phyloP scores from a whole-genome alignment of 92 coral and sea anemone species.

The Heliopora coerulea region DNA sequence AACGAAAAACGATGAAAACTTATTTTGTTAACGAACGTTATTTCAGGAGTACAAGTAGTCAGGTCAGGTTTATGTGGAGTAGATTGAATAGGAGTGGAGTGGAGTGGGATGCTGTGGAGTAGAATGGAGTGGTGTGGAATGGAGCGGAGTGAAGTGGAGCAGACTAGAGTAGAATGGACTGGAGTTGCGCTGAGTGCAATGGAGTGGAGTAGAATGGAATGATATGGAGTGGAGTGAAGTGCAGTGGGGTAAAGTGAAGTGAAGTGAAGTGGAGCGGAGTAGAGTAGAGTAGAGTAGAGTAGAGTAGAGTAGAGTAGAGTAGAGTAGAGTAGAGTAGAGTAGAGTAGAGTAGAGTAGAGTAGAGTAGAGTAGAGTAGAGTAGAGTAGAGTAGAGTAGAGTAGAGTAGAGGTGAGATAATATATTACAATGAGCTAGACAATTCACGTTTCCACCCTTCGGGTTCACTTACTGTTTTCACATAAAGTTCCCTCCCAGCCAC shows the following conservation, averaged over 20 bases:
- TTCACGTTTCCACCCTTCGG: conserved; percentile 7
- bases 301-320: background rate
- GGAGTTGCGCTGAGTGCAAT: background rate
- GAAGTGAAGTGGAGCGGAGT: background rate
- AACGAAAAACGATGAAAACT: too few relatives aligned
- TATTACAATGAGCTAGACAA: background rate
- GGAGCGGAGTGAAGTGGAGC: too few relatives aligned
- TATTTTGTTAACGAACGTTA: too few relatives aligned
- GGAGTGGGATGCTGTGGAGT: background rate
- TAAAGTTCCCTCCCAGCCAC: conserved; percentile 83
- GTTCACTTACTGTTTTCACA: conserved; percentile 64
- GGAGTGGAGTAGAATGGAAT: too few relatives aligned
- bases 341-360: too few relatives aligned
- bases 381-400: background rate
- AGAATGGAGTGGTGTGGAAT: background rate
- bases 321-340: background rate
- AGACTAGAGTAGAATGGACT: background rate
- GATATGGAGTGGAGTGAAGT: background rate
- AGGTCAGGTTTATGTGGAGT: too few relatives aligned
- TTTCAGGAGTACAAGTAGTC: too few relatives aligned
- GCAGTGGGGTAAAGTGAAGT: background rate
- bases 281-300: too few relatives aligned
- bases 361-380: too few relatives aligned
- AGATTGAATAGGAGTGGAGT: background rate
- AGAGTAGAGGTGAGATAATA: background rate